Base-by-base conservation (phyloP, 1,140 invertebrate genomes). In the Drosophila suzukii region DNA sequence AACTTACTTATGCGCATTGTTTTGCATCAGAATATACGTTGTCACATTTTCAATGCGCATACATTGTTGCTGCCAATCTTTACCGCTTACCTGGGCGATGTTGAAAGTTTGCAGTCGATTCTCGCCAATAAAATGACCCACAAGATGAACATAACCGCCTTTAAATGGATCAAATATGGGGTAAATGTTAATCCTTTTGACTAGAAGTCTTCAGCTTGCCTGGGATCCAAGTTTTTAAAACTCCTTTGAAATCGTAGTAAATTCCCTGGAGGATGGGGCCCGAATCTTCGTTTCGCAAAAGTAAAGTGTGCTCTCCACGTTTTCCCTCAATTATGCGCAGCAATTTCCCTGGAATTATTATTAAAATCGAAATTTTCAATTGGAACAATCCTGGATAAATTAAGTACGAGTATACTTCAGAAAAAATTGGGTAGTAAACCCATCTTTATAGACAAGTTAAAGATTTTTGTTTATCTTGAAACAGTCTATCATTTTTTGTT, bases 181-280 rank as follows among this genome's bases (percentile, higher is more conserved):
- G 20, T 20, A 1, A 20, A 20, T 27, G 12, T 12, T 46, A 8
- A 7, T 30, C 36, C 6, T 7, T 15, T 10, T 6, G 7, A 27
- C 41, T 24, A 34, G 6, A 6, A 30, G 0, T 8, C 1, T 13
- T 8, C 20, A 27, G 4, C 49, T 74, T 78, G 51, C 90, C 90
- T 50, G 44, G 57, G 8, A 8, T 49, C 12, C 68, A 44, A 0
- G 44, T 13, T 4, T 58, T 49, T 12, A 90, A 32, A 38, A 72
- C 68, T 1, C 32, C 77, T 4, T 83, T 70, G 15, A 90, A 91
- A 51, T 92, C 91, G 55, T 89, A 75, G 43, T 75, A 92, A 32
- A 90, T 74, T 12, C 81, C 76, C 55, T 88, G 91, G 0, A 92
- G 53, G 6, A 92, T 72, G 11, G 91, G 89, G 4, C 91, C 91